Conservation (phyloP, 2,888 invertebrate genomes). For the Trissolcus japonicus region DNA sequence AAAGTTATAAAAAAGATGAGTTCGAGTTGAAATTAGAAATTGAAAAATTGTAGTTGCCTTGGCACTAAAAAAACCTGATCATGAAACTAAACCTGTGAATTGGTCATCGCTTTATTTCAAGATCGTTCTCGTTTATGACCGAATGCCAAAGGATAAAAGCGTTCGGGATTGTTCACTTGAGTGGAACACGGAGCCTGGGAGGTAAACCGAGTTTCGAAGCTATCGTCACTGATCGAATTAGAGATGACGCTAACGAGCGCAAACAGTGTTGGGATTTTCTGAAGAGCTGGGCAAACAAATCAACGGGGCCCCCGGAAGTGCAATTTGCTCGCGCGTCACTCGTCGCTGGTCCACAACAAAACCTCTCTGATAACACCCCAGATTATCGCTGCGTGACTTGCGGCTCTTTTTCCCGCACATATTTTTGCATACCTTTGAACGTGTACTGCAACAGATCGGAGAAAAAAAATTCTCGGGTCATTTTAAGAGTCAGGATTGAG, state of each 20-base stretch:
- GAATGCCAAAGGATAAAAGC: background rate
- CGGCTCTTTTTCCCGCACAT: too few relatives aligned
- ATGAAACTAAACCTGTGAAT: background rate
- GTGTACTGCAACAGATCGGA: too few relatives aligned
- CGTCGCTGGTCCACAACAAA: constrained; percentile 7
- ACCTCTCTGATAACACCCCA: too few relatives aligned
- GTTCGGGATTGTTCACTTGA: background rate
- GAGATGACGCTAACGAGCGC: constrained; percentile 11
- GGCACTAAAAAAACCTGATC: constrained; percentile 2
- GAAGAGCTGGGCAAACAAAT: constrained; percentile 1
- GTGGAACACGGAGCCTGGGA: background rate
- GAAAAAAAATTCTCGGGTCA: too few relatives aligned
- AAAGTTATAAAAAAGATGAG: too few relatives aligned
- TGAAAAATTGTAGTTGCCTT: constrained; percentile 2
- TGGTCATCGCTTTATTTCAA: constrained; percentile 5
- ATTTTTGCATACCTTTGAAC: too few relatives aligned
- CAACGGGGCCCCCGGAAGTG: background rate
- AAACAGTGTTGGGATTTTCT: constrained; percentile 7
- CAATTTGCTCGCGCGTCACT: background rate
- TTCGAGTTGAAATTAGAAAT: too few relatives aligned
- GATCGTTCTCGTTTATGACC: background rate
- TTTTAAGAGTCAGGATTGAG: too few relatives aligned
- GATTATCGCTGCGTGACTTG: too few relatives aligned
- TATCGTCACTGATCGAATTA: constrained; percentile 31
- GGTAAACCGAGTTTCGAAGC: constrained; percentile 5